Evolutionary conservation across 37 sponge, comb jelly and placozoan genomes (phyloP).

Genomic region (Oopsacas minuta): DNA sequence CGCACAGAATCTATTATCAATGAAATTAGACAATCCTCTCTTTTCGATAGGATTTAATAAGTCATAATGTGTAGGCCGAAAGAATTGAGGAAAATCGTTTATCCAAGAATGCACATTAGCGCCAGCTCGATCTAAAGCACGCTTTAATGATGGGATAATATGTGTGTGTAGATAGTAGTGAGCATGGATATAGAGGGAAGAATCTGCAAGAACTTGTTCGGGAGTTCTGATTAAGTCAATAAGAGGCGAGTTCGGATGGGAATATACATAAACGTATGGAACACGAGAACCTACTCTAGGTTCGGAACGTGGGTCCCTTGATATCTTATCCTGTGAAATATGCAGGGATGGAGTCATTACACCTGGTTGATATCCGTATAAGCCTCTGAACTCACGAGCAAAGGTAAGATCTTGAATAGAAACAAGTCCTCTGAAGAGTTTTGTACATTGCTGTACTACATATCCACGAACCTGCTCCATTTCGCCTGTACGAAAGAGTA

Average conservation of each 20-base stretch:
- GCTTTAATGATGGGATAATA: slow-evolving; percentile 66
- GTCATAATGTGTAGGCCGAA: background rate
- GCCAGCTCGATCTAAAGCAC: slow-evolving; percentile 68
- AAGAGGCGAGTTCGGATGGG: slow-evolving; percentile 66
- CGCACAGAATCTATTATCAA: background rate
- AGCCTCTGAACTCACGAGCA: slow-evolving; percentile 90
- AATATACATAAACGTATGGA: slow-evolving; percentile 79
- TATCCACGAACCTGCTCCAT: slow-evolving; percentile 56
- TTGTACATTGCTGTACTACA: slow-evolving; percentile 60
- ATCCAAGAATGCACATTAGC: slow-evolving; percentile 42
- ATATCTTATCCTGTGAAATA: slow-evolving; percentile 38
- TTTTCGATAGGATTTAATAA: slow-evolving; percentile 2
- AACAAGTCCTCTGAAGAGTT: slow-evolving; percentile 39
- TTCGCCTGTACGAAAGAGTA: slow-evolving; percentile 59
- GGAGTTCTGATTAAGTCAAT: slow-evolving; percentile 60
- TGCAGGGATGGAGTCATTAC: slow-evolving; percentile 75
- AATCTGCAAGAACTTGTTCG: slow-evolving; percentile 33
- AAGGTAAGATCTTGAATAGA: slow-evolving; percentile 56
- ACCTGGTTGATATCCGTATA: slow-evolving; percentile 54
- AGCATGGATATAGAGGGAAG: slow-evolving; percentile 49
- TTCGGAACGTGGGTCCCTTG: slow-evolving; percentile 50
- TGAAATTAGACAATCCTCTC: background rate
- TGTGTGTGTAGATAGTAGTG: slow-evolving; percentile 78
- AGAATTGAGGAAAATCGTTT: background rate
- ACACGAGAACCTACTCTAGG: slow-evolving; percentile 75